phyloP scores from a whole-genome alignment of 2,888 invertebrate species.

The Sipha maydis region DNA sequence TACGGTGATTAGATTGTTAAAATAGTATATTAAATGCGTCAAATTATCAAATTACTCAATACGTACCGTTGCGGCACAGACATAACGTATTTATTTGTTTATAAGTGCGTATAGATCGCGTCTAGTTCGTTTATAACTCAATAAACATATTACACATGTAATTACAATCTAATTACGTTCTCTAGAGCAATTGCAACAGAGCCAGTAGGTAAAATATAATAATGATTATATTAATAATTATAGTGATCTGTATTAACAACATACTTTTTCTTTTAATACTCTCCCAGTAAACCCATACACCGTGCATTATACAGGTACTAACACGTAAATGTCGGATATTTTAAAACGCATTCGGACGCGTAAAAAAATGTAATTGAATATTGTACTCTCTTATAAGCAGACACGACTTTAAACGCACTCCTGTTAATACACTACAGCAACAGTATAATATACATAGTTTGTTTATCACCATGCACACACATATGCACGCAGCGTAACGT shows the following conservation, averaged over 20 bases:
- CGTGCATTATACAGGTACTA: too few species aligned
- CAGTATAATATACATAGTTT: not conserved
- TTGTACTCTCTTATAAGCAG: not conserved
- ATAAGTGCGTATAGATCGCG: not conserved
- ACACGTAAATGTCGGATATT: not conserved
- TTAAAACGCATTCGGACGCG: not conserved
- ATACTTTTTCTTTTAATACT: too few species aligned
- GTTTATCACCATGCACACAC: not conserved
- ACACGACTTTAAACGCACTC: too few species aligned
- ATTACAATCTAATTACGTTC: not conserved
- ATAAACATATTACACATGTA: not conserved
- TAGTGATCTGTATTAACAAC: too few species aligned
- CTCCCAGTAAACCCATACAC: too few species aligned
- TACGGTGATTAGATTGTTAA: not conserved
- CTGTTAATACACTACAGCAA: too few species aligned
- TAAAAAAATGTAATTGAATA: not conserved
- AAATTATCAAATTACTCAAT: not conserved
- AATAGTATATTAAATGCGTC: not conserved
- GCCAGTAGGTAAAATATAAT: too few species aligned
- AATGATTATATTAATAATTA: too few species aligned
- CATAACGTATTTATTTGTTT: too few species aligned
- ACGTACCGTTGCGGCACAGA: not conserved
- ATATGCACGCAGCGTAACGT: not conserved
- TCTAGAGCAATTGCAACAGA: not conserved
- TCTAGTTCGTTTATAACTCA: not conserved